phyloP scores from a whole-genome alignment of 2,797 vertebrate genomes.

The Falco naumanni region DNA sequence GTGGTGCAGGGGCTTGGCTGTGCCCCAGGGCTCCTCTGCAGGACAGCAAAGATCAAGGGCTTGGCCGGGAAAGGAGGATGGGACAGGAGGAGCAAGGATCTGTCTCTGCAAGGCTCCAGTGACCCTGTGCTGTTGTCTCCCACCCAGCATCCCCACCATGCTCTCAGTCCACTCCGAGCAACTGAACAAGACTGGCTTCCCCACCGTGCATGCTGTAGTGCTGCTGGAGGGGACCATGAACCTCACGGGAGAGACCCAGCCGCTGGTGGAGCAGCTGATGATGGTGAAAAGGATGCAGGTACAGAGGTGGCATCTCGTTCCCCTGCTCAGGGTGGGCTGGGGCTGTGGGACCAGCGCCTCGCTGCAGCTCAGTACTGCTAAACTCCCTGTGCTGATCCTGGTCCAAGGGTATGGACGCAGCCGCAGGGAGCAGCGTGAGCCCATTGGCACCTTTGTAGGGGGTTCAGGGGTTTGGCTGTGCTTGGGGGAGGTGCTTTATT shows the following conservation, averaged over 20 bases:
- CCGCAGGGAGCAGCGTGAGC: not conserved
- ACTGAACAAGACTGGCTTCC: conserved; percentile 87
- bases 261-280: conserved; percentile 95
- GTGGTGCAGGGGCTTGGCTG: accelerated
- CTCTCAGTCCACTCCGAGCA: conserved; percentile 84
- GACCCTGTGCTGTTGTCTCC: not conserved
- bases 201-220: conserved; percentile 92
- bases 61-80: not conserved
- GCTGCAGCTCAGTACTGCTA: not conserved
- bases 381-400: not conserved
- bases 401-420: not conserved
- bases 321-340: not conserved
- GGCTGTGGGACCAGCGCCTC: not conserved
- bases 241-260: conserved; percentile 93
- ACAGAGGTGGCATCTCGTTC: not conserved
- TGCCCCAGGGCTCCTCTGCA: not conserved
- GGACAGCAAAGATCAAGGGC: not conserved
- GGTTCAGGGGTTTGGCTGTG: not conserved
- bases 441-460: not conserved
- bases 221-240: conserved; percentile 98
- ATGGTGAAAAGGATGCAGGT: conserved; percentile 99
- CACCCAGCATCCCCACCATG: conserved; percentile 89
- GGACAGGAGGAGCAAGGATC: not conserved
- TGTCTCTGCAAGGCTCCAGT: not conserved
- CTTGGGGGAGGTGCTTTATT: not conserved